Evolutionary conservation across 2,113 vertebrate genomes (phyloP).

Genomic region (Elgaria multicarinata): DNA sequence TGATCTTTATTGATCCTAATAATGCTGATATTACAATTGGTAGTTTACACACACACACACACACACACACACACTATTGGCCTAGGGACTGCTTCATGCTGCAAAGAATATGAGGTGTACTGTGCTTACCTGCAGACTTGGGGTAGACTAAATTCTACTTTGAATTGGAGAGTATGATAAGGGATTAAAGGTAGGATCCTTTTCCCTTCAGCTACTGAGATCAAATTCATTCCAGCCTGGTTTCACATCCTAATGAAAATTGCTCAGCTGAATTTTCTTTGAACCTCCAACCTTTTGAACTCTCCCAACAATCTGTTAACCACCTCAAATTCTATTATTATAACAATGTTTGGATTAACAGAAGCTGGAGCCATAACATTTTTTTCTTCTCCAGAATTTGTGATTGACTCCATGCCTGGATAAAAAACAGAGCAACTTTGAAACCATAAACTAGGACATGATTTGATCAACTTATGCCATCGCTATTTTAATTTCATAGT

Average conservation of each 20-base stretch:
- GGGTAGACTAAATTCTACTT: background rate
- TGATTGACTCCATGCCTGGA: background rate
- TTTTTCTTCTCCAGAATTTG: background rate
- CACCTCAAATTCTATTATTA: background rate
- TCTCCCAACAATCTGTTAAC: background rate
- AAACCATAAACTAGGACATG: background rate
- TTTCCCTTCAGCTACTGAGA: background rate
- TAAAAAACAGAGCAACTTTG: conserved; percentile 9
- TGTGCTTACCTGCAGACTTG: background rate
- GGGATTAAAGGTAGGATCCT: background rate
- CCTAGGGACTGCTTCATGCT: background rate
- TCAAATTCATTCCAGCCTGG: background rate
- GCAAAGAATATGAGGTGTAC: background rate
- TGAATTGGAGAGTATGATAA: background rate
- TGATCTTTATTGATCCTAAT: background rate
- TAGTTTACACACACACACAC: background rate
- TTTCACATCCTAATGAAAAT: background rate
- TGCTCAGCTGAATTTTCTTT: background rate
- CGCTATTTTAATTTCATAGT: conserved; percentile 16
- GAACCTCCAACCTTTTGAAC: background rate
- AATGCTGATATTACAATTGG: background rate
- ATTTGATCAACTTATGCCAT: background rate
- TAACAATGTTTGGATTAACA: background rate
- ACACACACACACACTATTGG: background rate
- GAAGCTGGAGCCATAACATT: accelerated